A percentile compares a stretch with the other conserved stretches of the same genome.
Evolutionary conservation across 2,113 vertebrate species (phyloP).

Genomic region (Nothocercus julius): DNA sequence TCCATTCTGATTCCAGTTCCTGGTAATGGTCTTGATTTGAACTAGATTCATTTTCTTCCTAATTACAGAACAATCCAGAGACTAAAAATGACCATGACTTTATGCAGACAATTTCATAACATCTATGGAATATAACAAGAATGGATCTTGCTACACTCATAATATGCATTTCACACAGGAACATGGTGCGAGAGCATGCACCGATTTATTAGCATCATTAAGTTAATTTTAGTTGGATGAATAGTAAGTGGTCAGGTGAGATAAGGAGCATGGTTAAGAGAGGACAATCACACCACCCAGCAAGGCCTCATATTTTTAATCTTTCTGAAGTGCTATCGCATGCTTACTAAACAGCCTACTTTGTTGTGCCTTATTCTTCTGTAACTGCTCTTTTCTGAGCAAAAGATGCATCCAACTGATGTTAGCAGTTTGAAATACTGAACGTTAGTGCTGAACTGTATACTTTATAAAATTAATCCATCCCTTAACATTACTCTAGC

Average conservation of each 20-base stretch:
- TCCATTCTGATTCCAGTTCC: background rate
- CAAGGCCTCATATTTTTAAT: slow-evolving; percentile 40
- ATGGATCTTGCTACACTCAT: background rate
- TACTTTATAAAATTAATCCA: slow-evolving; percentile 70
- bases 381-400: slow-evolving; percentile 41
- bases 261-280: slow-evolving; percentile 43
- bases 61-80: background rate
- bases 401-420: slow-evolving; percentile 33
- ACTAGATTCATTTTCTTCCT: background rate
- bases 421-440: slow-evolving; percentile 60
- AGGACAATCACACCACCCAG: slow-evolving; percentile 34
- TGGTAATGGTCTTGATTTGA: background rate
- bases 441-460: slow-evolving; percentile 53
- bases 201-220: slow-evolving; percentile 22
- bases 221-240: slow-evolving; percentile 61
- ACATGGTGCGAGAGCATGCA: background rate
- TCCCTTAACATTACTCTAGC: slow-evolving; percentile 61
- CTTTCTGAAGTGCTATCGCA: slow-evolving; percentile 40
- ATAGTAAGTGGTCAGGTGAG: slow-evolving; percentile 60
- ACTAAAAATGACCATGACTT: background rate
- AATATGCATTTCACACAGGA: background rate
- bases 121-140: background rate
- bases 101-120: background rate
- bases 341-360: slow-evolving; percentile 67
- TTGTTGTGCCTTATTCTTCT: slow-evolving; percentile 59